These are phyloP conservation scores for Nesogale talazaci DNA, from an alignment of 2,113 vertebrate genomes.

Conservation along the genomic window DNA sequence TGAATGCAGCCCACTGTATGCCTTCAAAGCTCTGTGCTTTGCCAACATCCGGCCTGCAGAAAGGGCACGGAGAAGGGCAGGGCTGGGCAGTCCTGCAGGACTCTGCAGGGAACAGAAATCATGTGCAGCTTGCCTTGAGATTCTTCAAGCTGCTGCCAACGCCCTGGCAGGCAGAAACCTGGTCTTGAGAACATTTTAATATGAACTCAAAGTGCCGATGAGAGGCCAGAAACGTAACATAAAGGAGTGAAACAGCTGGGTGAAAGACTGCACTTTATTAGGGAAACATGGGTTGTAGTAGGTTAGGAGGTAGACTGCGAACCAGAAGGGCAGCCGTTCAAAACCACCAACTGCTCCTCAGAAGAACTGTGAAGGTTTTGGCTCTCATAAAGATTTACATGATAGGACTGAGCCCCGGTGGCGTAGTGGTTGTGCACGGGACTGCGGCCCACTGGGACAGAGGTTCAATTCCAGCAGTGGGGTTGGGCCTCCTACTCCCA, in stretches of 20 bases:
- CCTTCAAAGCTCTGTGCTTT: neutral
- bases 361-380: no score
- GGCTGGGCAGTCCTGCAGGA: neutral
- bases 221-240: neutral
- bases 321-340: neutral
- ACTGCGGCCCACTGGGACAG: no score
- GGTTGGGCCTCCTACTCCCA: no score
- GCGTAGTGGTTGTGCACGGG: no score
- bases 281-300: neutral
- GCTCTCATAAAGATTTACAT: no score
- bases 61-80: neutral
- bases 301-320: neutral
- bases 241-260: neutral
- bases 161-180: neutral
- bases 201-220: neutral
- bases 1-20: neutral
- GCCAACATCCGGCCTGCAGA: neutral
- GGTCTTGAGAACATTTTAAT: neutral
- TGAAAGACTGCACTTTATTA: neutral
- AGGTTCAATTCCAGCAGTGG: no score
- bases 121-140: neutral
- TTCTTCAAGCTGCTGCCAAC: neutral
- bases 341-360: no score
- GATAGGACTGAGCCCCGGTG: no score
- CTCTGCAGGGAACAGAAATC: neutral